A percentile compares a stretch with the other conserved stretches of the same genome.
phyloP scores from a whole-genome alignment of 2,888 invertebrate species.

The Pocota personata region DNA sequence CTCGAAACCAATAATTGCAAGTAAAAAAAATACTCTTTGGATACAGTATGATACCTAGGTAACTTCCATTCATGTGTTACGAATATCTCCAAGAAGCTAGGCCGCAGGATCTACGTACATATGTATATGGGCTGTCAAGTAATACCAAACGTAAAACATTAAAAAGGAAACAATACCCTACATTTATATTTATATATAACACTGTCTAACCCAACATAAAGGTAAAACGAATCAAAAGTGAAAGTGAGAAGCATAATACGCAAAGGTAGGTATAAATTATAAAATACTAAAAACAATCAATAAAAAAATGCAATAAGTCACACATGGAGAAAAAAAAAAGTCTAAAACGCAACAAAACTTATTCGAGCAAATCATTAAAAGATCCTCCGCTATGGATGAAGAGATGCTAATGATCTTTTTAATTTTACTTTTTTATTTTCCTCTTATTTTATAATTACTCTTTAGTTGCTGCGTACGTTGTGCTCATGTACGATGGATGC shows the following conservation, averaged over 20 bases:
- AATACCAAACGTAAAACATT: too few species aligned
- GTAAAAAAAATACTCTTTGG: too few species aligned
- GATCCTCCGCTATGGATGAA: conserved; percentile 23
- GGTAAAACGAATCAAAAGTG: conserved; percentile 30
- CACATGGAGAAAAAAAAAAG: background rate
- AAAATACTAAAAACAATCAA: conserved; percentile 7
- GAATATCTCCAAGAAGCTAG: too few species aligned
- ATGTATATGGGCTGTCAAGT: too few species aligned
- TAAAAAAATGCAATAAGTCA: conserved; percentile 1
- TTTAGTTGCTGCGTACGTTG: background rate
- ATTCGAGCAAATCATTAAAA: conserved; percentile 3
- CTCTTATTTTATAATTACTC: background rate
- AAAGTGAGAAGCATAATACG: conserved; percentile 33
- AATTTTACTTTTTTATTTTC: background rate
- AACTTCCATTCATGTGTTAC: too few species aligned
- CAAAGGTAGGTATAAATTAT: background rate
- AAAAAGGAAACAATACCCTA: too few species aligned
- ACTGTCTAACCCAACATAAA: too few species aligned
- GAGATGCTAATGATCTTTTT: conserved; percentile 32
- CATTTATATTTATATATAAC: too few species aligned
- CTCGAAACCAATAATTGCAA: too few species aligned
- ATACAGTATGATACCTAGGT: too few species aligned
- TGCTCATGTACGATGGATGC: background rate
- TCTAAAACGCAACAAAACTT: background rate
- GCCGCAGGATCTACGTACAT: too few species aligned